These are phyloP conservation scores for Philopedon plagiatum DNA, from an alignment of 2,888 invertebrate species.

Conservation along the genomic window DNA sequence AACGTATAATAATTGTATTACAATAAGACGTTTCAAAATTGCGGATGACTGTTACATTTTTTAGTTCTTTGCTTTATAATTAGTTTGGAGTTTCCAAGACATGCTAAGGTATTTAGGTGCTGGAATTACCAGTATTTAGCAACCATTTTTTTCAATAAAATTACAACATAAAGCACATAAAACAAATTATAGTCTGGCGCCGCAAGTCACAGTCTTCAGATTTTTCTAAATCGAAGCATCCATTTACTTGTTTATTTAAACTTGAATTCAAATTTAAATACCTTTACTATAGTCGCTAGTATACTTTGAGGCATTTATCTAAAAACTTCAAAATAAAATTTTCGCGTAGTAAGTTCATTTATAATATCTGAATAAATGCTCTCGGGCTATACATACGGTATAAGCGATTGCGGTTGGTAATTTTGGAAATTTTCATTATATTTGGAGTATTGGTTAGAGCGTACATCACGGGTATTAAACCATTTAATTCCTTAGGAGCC, in stretches of 20 bases:
- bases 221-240: too few species aligned
- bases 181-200: background rate
- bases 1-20: background rate
- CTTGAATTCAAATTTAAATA: too few species aligned
- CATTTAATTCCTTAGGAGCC: background rate
- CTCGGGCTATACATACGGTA: background rate
- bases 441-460: background rate
- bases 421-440: conserved; percentile 1
- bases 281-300: too few species aligned
- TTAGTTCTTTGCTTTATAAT: conserved; percentile 25
- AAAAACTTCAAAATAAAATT: too few species aligned
- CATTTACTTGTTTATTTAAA: too few species aligned
- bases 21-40: background rate
- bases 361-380: too few species aligned
- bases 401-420: background rate
- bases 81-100: conserved; percentile 31
- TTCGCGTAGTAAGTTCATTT: too few species aligned
- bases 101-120: background rate
- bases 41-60: conserved; percentile 20
- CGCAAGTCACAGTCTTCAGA: too few species aligned
- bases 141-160: background rate
- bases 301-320: too few species aligned
- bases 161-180: background rate
- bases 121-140: background rate
- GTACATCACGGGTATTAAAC: background rate